Evolutionary conservation across 2,797 vertebrate species (phyloP), one percentile per base, ranked within the genome.

Genomic region (Odontamblyopus rebecca): DNA sequence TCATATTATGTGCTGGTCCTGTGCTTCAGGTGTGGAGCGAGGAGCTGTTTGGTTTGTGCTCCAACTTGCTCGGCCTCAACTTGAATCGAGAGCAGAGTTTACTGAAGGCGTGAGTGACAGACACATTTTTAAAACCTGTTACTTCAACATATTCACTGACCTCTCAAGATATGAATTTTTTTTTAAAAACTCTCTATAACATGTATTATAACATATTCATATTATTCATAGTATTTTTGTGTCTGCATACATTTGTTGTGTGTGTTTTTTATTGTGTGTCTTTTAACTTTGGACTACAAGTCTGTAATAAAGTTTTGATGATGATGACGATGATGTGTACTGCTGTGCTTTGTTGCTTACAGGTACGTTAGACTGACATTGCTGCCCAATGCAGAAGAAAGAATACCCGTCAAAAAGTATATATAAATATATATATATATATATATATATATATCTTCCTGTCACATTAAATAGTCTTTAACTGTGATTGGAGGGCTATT

Each of bases 371-470:
- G 92, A 83, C 94, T 99, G 50, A 98, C 95, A 44, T 95, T 99
- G 54, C 97, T 98, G 91, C 95, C 94, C 19, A 98, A 95, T 79
- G 90, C 95, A 70, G 98, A 99, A 74, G 96, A 96, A 0, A 95
- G 94, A 48, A 98, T 99, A 79, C 97, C 97, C 32, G 95, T 99
- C 67, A 99, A 99, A 91, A 98, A 97, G 98, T 99, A 93, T 96
- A 96, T 23, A 23, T 23, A 1, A 23, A 23, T 23, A 23, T 23
- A 23, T 23, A 23, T 23, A 23, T 23, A 23, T 23, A 23, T 23
- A 23, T 23, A 23, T 23, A 23, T 23, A 23, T 23, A 23, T 89
- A 35, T n/a, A 19, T 63, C 8, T 38, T n/a, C 11, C 35, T 44
- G 35, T 38, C 35, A 38, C 35, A 38, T 26, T 30, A 57, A 9